phyloP scores from a whole-genome alignment of 2,888 invertebrate species.

The Acanthoscelides obtectus region DNA sequence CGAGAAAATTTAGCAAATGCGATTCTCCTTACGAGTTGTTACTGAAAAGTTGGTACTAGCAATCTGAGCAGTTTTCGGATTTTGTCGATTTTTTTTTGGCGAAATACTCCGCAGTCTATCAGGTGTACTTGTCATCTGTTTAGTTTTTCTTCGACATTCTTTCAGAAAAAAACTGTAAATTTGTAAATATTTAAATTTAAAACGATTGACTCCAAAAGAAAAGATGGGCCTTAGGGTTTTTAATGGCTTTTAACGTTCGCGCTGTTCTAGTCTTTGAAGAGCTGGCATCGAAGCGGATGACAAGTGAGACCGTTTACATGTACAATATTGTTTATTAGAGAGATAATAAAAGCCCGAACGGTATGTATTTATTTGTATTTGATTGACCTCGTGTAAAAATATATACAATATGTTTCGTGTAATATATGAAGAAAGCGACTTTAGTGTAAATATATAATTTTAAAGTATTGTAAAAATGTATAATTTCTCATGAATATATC shows the following conservation, averaged over 20 bases:
- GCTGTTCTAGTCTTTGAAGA: background rate
- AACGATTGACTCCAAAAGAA: background rate
- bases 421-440: conserved; percentile 10
- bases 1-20: background rate
- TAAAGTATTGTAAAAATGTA: conserved; percentile 23
- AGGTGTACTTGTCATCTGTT: background rate
- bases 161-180: background rate
- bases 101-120: background rate
- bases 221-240: background rate
- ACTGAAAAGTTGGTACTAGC: background rate
- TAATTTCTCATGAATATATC: conserved; percentile 15
- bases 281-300: background rate
- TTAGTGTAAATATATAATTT: conserved; percentile 24
- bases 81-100: background rate
- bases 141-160: background rate
- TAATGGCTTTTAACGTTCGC: background rate
- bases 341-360: conserved; percentile 15
- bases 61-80: background rate
- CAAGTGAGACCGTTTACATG: conserved; percentile 6
- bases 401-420: conserved; percentile 15
- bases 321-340: conserved; percentile 8
- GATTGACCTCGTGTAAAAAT: conserved; percentile 17
- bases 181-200: background rate
- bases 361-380: conserved; percentile 21
- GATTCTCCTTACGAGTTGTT: background rate